Evolutionary conservation across 2,888 invertebrate species (phyloP).

Genomic region (Nephrocerus scutellatus): DNA sequence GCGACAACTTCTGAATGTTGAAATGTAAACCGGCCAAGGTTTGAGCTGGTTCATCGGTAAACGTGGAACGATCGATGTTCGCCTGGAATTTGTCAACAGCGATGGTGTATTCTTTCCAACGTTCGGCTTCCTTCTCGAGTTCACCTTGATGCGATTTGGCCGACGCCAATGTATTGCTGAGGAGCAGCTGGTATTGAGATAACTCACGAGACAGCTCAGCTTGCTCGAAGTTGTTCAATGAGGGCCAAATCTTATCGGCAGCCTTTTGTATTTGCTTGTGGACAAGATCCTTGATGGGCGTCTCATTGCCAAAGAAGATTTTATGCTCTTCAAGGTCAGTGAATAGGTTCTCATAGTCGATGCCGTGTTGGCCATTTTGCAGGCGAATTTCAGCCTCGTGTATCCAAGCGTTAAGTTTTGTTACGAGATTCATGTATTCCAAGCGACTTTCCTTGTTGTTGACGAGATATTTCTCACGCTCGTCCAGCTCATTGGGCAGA

Average conservation of each 20-base stretch:
- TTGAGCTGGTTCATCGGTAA: conserved; percentile 71
- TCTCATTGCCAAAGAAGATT: conserved; percentile 74
- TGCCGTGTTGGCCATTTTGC: conserved; percentile 71
- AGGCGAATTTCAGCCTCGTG: conserved; percentile 73
- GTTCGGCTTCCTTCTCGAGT: conserved; percentile 73
- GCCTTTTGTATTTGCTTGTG: conserved; percentile 75
- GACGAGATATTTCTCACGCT: conserved; percentile 71
- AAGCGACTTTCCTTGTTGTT: conserved; percentile 69
- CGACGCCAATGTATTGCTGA: conserved; percentile 75
- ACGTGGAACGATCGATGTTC: conserved; percentile 65
- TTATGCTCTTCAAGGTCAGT: conserved; percentile 81
- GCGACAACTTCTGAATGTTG: conserved; percentile 74
- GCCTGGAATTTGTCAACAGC: conserved; percentile 70
- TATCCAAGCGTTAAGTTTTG: conserved; percentile 75
- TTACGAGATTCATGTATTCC: conserved; percentile 68
- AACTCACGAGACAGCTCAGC: conserved; percentile 76
- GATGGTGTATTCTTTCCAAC: conserved; percentile 79
- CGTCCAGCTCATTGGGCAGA: conserved; percentile 72
- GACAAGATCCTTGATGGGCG: conserved; percentile 69
- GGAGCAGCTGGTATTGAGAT: conserved; percentile 69
- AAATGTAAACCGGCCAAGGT: conserved; percentile 75
- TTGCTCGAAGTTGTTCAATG: conserved; percentile 70
- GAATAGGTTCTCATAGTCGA: conserved; percentile 79
- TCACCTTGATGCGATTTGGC: conserved; percentile 74
- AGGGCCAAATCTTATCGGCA: conserved; percentile 84